These are phyloP conservation scores for Morpho deidamia DNA, from an alignment of 2,888 invertebrate genomes.

Conservation along the genomic window DNA sequence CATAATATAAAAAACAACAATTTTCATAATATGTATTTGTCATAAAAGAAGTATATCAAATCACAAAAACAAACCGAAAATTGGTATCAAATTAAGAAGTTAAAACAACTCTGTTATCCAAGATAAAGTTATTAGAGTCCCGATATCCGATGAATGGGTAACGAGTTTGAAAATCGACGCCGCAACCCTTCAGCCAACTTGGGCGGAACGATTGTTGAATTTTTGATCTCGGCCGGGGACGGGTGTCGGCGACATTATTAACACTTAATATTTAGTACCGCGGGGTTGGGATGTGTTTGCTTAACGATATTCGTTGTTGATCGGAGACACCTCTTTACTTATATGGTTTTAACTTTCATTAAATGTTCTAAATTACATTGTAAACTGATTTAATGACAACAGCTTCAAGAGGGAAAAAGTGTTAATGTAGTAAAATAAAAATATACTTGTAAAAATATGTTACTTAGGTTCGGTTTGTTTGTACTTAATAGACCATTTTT, in stretches of 20 bases:
- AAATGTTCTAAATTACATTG: no score
- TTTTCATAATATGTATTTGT: no score
- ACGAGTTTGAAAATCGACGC: conserved; percentile 48
- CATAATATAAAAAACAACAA: no score
- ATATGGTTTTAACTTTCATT: not conserved
- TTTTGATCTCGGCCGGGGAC: conserved; percentile 52
- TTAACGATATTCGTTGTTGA: conserved; percentile 38
- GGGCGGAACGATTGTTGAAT: conserved; percentile 61
- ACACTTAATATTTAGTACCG: conserved; percentile 66
- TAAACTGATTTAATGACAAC: no score
- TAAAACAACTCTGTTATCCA: conserved; percentile 26
- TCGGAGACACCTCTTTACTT: conserved; percentile 1
- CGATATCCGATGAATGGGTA: conserved; percentile 53
- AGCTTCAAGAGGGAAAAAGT: no score
- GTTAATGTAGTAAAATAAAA: no score
- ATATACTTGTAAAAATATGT: no score
- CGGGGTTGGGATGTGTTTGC: conserved; percentile 40
- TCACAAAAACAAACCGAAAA: not conserved
- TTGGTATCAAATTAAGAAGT: conserved; percentile 11
- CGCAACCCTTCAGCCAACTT: conserved; percentile 51
- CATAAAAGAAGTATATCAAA: no score
- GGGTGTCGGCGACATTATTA: conserved; percentile 60
- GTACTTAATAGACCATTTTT: no score
- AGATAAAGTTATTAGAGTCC: conserved; percentile 31
- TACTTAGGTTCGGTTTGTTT: no score